Conservation (phyloP, 2,797 vertebrate genomes). For the Amblyopsis hoosieri region DNA sequence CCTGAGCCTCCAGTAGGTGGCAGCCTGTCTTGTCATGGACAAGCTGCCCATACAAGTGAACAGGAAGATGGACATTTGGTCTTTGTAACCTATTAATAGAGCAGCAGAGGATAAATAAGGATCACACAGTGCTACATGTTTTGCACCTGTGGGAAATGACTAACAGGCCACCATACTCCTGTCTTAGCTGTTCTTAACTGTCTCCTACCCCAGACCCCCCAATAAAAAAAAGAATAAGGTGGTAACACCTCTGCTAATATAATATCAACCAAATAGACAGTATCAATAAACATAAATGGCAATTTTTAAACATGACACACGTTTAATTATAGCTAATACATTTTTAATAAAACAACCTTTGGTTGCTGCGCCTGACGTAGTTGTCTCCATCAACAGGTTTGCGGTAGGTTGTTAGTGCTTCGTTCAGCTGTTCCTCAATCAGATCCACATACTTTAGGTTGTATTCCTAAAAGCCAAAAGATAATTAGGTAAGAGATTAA, state of each 20-base stretch:
- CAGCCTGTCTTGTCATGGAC: conserved; percentile 99
- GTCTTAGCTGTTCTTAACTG: no score
- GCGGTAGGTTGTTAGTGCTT: conserved; percentile 97
- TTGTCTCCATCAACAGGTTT: conserved; percentile 98
- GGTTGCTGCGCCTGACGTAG: conserved; percentile 97
- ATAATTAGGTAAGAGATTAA: background rate
- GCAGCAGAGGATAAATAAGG: no score
- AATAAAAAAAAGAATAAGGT: no score
- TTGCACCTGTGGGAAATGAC: background rate
- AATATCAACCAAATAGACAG: no score
- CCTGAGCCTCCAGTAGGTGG: conserved; percentile 95
- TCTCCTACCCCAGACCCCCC: no score
- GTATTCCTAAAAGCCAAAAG: conserved; percentile 82
- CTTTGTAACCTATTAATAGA: conserved; percentile 86
- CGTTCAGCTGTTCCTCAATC: conserved; percentile 97
- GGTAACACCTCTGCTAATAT: no score
- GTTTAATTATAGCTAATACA: no score
- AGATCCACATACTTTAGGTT: conserved; percentile 97
- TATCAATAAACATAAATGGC: no score
- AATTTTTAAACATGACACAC: no score
- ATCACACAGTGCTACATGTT: background rate
- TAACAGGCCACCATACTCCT: background rate
- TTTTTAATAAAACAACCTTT: conserved; percentile 79
- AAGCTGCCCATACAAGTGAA: conserved; percentile 97
- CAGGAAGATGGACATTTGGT: conserved; percentile 94